These are phyloP conservation scores for Hirtodrosophila cameraria DNA, from an alignment of 2,888 invertebrate species.

Conservation along the genomic window DNA sequence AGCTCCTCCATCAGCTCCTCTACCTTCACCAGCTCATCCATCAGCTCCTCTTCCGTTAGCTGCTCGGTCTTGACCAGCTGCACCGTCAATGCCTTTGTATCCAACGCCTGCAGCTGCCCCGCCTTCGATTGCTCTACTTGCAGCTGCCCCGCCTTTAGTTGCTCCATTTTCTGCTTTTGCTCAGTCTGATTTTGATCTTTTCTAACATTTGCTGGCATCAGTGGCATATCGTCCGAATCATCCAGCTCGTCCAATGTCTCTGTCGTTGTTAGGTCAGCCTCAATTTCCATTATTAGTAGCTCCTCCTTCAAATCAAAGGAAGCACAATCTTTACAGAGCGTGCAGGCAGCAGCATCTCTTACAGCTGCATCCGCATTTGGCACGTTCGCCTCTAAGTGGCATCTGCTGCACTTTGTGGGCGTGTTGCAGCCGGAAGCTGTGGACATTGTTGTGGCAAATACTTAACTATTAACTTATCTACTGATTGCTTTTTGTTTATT, in stretches of 20 bases:
- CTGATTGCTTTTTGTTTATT: slow-evolving; percentile 17
- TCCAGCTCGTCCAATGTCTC: slow-evolving; percentile 45
- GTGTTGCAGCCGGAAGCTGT: slow-evolving; percentile 1
- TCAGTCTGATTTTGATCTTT: no score
- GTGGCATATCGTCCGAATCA: slow-evolving; percentile 32
- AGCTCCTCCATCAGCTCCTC: background rate
- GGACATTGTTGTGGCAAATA: slow-evolving; percentile 24
- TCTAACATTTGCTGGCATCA: no score
- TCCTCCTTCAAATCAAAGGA: background rate
- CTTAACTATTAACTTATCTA: no score
- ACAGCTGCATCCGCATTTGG: slow-evolving; percentile 15
- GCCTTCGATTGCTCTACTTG: no score
- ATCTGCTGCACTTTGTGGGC: slow-evolving; percentile 31
- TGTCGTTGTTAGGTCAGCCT: slow-evolving; percentile 55
- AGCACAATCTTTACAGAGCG: slow-evolving; percentile 14
- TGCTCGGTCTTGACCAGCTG: no score
- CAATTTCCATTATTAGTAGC: slow-evolving; percentile 39
- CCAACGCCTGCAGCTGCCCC: no score
- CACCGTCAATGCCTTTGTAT: no score
- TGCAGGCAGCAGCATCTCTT: background rate
- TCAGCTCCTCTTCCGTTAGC: background rate
- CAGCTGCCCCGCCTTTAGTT: no score
- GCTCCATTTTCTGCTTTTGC: no score
- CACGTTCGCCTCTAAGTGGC: no score
- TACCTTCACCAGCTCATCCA: background rate